Base-by-base conservation (phyloP, 2,888 invertebrate species). In the Helicoverpa assulta region DNA sequence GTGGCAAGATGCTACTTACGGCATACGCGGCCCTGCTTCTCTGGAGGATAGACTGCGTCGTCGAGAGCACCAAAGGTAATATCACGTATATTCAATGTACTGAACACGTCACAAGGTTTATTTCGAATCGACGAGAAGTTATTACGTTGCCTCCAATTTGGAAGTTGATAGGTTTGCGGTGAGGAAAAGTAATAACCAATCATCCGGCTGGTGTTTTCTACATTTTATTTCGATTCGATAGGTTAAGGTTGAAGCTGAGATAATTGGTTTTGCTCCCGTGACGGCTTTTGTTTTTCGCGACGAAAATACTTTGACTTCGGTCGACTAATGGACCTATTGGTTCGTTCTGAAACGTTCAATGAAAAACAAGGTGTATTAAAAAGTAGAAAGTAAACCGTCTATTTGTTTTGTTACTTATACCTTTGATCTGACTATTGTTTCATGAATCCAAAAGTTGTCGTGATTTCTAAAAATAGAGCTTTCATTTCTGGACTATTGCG, bases 61-160 rank as follows among this genome's bases (percentile, higher is more conserved):
- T 94, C 75, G 95, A 94, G 82, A 95, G 94, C 84, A 93, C 94
- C 71, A 95, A 93, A 94, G 95, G 95, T 95, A 92, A 91, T 85
- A 80, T 67, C 74, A 67, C 76, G 70, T 80, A 68, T 81, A 69
- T 73, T 81, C 73, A 76, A 69, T 83, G 81, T 76, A 59, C 64
- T 52, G 52, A 77, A 59, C 67, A 51, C 56, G 73, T 72, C 78
- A 69, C 78, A 65, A n/a, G 73, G 78, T 70, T 71, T 72, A 73
- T 80, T 67, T 77, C 60, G 66, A 70, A 67, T 62, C 69, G 62
- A 66, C 67, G 37, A 67, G 74, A 73, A 80, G 64, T 82, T 82
- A 84, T 80, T 73, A 76, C 70, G 52, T 56, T 19, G 47, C 29
- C 59, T 71, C 66, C 82, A 82, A 84, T 84, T 84, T 72, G 66